These are phyloP conservation scores for Coregonus ussuriensis DNA, from an alignment of 2,797 vertebrate genomes.

Conservation along the genomic window DNA sequence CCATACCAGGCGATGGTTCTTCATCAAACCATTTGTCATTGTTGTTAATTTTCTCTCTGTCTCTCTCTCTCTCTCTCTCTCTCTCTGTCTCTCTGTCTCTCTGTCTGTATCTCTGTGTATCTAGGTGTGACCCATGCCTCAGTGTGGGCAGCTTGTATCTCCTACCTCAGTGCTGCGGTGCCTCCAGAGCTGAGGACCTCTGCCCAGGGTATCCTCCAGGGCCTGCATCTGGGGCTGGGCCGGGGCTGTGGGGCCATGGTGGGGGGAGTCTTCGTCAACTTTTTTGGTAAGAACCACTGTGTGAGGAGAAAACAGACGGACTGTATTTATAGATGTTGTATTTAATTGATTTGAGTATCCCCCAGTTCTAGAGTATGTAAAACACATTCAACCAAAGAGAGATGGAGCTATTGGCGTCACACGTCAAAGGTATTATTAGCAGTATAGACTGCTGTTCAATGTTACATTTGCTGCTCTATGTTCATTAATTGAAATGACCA, in stretches of 20 bases:
- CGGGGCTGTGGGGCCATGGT: slow-evolving; percentile 97
- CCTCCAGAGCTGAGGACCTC: slow-evolving; percentile 91
- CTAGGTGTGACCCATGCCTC: slow-evolving; percentile 92
- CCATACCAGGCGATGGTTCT: no score
- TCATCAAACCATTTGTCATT: no score
- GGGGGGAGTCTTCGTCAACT: slow-evolving; percentile 92
- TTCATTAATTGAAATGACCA: neutral
- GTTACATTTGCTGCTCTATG: neutral
- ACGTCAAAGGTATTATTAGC: neutral
- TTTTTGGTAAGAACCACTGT: slow-evolving; percentile 83
- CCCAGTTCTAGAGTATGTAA: neutral
- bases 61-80: no score
- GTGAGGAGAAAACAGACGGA: neutral
- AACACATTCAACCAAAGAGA: neutral
- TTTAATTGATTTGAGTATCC: neutral
- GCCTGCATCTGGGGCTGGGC: slow-evolving; percentile 93
- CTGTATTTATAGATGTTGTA: neutral
- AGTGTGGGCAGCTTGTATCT: slow-evolving; percentile 96
- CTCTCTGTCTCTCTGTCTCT: neutral
- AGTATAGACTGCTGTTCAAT: neutral
- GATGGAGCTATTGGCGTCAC: neutral
- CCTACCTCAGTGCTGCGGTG: slow-evolving; percentile 93
- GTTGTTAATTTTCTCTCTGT: no score
- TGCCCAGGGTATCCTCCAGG: slow-evolving; percentile 95
- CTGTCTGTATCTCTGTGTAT: neutral